Evolutionary conservation across 2,888 invertebrate genomes (phyloP).

Genomic region (Byasa hedistus): DNA sequence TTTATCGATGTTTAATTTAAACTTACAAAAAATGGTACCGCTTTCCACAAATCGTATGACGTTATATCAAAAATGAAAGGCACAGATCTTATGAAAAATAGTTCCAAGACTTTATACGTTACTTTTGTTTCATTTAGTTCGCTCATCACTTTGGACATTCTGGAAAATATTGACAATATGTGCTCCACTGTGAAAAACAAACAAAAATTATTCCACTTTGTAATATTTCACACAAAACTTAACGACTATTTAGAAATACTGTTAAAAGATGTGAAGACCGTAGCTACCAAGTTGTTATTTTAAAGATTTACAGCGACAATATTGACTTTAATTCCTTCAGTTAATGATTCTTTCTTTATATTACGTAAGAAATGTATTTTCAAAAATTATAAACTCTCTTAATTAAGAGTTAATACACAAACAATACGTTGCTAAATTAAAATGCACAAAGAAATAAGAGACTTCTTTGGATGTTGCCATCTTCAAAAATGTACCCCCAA

Average conservation of each 20-base stretch:
- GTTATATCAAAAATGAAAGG: slow-evolving; percentile 29
- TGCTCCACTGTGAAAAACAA: slow-evolving; percentile 47
- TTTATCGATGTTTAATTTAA: no score
- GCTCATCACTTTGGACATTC: slow-evolving; percentile 37
- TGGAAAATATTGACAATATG: slow-evolving; percentile 39
- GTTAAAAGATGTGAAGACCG: background rate
- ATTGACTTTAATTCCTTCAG: background rate
- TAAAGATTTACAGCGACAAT: background rate
- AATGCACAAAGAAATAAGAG: no score
- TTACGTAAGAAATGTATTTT: background rate
- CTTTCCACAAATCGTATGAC: slow-evolving; percentile 28
- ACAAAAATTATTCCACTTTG: no score
- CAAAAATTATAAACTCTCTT: slow-evolving; percentile 1
- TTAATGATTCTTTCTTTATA: background rate
- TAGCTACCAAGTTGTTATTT: background rate
- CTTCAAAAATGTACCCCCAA: no score
- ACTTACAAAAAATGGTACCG: slow-evolving; percentile 37
- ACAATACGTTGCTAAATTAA: no score
- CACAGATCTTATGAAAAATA: slow-evolving; percentile 35
- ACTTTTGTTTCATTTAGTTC: slow-evolving; percentile 36
- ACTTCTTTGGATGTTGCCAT: no score
- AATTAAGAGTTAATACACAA: no score
- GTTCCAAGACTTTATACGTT: slow-evolving; percentile 33
- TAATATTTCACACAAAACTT: background rate
- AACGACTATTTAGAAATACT: background rate